phyloP scores from a whole-genome alignment of 2,797 vertebrate species.

The Cercopithecus neglectus region DNA sequence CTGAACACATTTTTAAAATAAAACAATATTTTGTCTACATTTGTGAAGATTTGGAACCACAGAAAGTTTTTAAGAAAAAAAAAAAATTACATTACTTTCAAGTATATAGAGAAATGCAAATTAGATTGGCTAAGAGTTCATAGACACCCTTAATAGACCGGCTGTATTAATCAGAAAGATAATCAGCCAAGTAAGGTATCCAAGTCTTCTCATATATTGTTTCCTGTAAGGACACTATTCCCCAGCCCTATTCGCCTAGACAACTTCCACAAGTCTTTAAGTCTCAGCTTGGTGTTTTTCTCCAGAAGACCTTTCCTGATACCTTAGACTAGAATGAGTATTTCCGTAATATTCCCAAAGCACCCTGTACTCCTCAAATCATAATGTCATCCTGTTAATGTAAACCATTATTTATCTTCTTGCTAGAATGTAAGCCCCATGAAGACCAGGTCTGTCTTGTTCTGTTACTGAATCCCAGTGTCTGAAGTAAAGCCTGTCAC shows the following conservation, averaged over 20 bases:
- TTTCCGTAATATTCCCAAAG: neutral
- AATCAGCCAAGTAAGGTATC: neutral
- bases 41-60: neutral
- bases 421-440: neutral
- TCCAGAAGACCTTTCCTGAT: neutral
- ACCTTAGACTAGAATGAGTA: neutral
- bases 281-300: neutral
- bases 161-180: conserved; percentile 14
- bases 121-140: neutral
- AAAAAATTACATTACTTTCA: conserved; percentile 17
- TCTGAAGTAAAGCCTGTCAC: neutral
- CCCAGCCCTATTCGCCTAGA: neutral
- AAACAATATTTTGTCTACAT: neutral
- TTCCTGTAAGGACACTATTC: neutral
- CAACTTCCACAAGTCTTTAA: neutral
- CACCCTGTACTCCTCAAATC: neutral
- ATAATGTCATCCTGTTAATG: neutral
- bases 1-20: neutral
- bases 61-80: neutral
- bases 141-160: neutral
- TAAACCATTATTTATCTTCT: conserved; percentile 9
- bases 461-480: neutral
- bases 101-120: conserved; percentile 15
- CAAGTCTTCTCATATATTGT: neutral
- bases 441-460: neutral